These are phyloP conservation scores for Python bivittatus DNA, from an alignment of 2,113 vertebrate genomes.

Conservation along the genomic window DNA sequence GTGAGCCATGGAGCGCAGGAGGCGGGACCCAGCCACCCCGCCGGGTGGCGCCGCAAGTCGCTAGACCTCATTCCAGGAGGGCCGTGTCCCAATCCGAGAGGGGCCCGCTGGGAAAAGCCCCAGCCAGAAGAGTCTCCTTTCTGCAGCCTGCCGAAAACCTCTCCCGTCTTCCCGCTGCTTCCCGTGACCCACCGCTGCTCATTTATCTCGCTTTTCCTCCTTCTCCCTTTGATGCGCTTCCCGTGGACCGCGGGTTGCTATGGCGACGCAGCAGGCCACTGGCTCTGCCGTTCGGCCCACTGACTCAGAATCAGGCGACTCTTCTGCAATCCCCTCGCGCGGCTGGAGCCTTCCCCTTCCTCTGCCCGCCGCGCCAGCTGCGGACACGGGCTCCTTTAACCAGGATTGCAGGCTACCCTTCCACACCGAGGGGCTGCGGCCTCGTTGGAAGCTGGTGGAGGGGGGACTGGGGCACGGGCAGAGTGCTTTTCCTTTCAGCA, in stretches of 20 bases:
- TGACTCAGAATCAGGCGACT: background rate
- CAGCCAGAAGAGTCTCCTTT: background rate
- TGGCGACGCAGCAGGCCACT: background rate
- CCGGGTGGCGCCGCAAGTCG: slow-evolving; percentile 26
- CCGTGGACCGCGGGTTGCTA: slow-evolving; percentile 40
- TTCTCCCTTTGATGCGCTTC: slow-evolving; percentile 52
- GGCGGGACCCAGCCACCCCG: too few relatives aligned
- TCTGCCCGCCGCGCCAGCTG: background rate
- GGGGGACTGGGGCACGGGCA: background rate
- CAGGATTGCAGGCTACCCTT: too few relatives aligned
- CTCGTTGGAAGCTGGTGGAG: background rate
- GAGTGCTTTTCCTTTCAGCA: background rate
- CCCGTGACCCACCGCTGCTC: background rate
- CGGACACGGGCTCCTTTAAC: background rate
- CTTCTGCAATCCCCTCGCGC: background rate
- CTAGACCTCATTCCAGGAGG: background rate
- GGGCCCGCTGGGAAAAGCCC: background rate
- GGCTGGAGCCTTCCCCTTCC: background rate
- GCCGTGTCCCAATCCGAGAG: rapidly evolving
- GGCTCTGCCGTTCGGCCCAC: background rate
- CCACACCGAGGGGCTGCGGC: too few relatives aligned
- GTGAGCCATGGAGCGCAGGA: background rate
- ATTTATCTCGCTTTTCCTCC: background rate
- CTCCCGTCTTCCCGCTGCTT: too few relatives aligned
- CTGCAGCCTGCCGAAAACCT: background rate